Evolutionary conservation across 2,797 vertebrate species (phyloP), one percentile per base, ranked within the genome.

Genomic region (Triplophysa yarkandensis): DNA sequence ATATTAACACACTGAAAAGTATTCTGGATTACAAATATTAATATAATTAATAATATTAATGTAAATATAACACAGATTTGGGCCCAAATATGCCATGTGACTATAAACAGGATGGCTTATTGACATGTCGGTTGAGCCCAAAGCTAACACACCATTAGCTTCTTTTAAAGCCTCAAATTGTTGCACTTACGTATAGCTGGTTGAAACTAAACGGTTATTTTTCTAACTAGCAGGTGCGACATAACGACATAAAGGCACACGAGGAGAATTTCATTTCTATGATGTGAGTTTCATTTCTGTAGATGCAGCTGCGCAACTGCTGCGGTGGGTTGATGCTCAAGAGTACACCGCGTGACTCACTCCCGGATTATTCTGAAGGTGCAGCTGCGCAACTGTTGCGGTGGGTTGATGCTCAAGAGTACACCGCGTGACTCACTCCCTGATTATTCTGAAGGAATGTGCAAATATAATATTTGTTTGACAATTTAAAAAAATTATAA

Each of bases 181-280:
- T 41, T 63, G 17, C 30, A 72, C 58, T 63, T 72, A 63, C 70
- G 6, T 63, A 44, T 36, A 50, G 30, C 6, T 17, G 32, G 11
- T 28, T 13, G 3, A 27, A 32, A 28, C 1, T 28, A 2, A 28
- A 50, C 19, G 17, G 10, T 21, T 0, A 10, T 39, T 34, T 27
- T 16, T 41, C 43, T 63, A 52, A 19, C 52, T 0, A 62, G 41
- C 17, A 21, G 23, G 36, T 63, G 11, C 1, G 3, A 28, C 7
- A 16, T 21, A 71, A 13, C 43, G 4, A 39, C 4, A 9, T 4
- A 34, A 27, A 2, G 6, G 4, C 16, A 36, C 5, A 8, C 0
- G 19, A 19, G 36, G 39, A 21, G 21, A 3, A 58, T 17, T 3
- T 6, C 34, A 44, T 34, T 17, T 25, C 7, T 8, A 48, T 21